Base-by-base conservation (phyloP, 2,797 vertebrate genomes). In the Menidia menidia region DNA sequence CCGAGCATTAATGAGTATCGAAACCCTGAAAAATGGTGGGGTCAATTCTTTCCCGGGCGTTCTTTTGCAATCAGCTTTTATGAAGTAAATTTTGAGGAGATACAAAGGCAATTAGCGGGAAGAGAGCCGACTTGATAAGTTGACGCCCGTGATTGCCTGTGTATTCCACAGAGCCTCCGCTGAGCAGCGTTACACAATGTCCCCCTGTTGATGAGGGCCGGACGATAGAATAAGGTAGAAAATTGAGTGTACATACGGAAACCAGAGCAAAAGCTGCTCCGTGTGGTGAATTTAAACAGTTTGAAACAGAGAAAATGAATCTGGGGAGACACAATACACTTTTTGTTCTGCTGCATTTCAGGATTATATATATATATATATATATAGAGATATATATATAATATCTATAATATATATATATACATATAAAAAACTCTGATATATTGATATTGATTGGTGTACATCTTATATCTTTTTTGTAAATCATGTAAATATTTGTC, bases 121-220 rank as follows among this genome's bases (percentile, higher is more conserved):
- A 60, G 75, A 65, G 12, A 41, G 35, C 19, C 39, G 57, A 64
- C 52, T 30, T 14, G 60, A 71, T 80, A 71, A 58, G 50, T 60
- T 15, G 71, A 73, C 35, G 64, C 30, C 45, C 42, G 52, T 50
- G 60, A 82, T 60, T 64, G 65, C 32, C 19, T 44, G 33, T 25
- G 39, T 60, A 59, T 68, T 61, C 70, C 64, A 18, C 0, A 0
- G 78, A 76, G 68, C 45, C 16, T 61, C 30, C 15, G 4, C 53
- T 48, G 15, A 73, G 52, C 25, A 53, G 43, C 32, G 15, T 33
- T 52, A 48, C 13, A 15, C 31, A 44, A 10, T 52, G 35, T 14
- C 51, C 6, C 64, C 31, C 70, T 68, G 62, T 80, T 64, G 30
- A 80, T 35, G 35, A 39, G 39, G 56, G 73, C 64, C 68, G 30